Conservation (phyloP, 1,140 invertebrate genomes). For the Neocloeon triangulifer region DNA sequence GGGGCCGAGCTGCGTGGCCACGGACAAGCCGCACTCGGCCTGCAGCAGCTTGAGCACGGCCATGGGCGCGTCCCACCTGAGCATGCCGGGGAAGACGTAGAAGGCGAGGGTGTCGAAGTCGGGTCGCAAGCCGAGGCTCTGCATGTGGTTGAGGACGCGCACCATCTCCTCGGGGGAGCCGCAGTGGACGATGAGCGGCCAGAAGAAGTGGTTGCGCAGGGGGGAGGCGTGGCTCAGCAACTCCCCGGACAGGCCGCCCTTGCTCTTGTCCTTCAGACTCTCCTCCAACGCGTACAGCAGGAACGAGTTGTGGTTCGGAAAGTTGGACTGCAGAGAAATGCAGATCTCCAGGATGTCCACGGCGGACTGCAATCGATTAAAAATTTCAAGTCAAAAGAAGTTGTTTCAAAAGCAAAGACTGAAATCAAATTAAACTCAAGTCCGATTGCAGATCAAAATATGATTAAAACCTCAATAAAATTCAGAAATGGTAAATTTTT, state of each 20-base stretch:
- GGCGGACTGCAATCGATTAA: too few species aligned
- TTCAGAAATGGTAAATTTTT: too few species aligned
- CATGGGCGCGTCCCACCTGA: conserved; percentile 19
- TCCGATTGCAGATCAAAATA: too few species aligned
- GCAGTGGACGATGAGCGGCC: conserved; percentile 18
- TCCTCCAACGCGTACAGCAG: too few species aligned
- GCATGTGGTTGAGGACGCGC: conserved; percentile 22
- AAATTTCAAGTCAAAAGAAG: too few species aligned
- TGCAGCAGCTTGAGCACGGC: conserved; percentile 22
- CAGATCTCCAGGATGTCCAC: too few species aligned
- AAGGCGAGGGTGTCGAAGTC: conserved; percentile 25
- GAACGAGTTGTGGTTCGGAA: too few species aligned
- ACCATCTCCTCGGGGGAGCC: conserved; percentile 12
- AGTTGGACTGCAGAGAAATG: too few species aligned
- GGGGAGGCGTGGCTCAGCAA: conserved; percentile 21
- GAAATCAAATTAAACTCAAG: too few species aligned
- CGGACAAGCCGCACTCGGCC: conserved; percentile 17
- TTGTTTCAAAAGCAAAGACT: too few species aligned
- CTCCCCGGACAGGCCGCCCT: conserved; percentile 20
- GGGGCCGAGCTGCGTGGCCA: conserved; percentile 18
- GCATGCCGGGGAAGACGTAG: conserved; percentile 25
- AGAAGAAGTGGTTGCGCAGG: conserved; percentile 30
- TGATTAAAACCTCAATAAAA: too few species aligned
- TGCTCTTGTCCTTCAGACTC: too few species aligned
- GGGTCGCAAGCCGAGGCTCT: conserved; percentile 19